Conservation (phyloP, 92 coral and sea anemone species). For the Micromussa lordhowensis region DNA sequence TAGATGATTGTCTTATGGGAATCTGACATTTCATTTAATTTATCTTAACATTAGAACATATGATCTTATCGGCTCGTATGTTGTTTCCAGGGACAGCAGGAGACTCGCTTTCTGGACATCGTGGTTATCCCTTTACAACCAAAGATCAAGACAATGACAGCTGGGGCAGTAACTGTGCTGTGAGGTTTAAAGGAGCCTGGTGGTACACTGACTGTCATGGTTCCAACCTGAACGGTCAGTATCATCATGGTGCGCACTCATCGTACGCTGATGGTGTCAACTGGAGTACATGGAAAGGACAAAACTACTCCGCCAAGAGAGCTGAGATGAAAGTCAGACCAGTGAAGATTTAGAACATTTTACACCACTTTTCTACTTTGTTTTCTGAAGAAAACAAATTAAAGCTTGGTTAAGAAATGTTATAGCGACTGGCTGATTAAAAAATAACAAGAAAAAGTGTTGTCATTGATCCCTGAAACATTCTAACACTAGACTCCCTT, state of each 20-base stretch:
- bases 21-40: too few species aligned
- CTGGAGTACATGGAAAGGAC: slow-evolving; percentile 34
- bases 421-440: not conserved
- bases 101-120: slow-evolving; percentile 19
- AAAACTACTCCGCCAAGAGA: slow-evolving; percentile 40
- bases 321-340: slow-evolving; percentile 51
- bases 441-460: not conserved
- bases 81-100: slow-evolving; percentile 26
- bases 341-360: not conserved
- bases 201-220: slow-evolving; percentile 22
- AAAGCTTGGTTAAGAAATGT: not conserved
- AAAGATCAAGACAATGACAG: slow-evolving; percentile 48
- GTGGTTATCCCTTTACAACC: slow-evolving; percentile 31
- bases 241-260: slow-evolving; percentile 23
- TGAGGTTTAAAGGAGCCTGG: slow-evolving; percentile 29
- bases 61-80: not conserved
- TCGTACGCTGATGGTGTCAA: slow-evolving; percentile 33
- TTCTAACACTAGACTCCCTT: too few species aligned
- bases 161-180: slow-evolving; percentile 22
- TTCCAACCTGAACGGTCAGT: slow-evolving; percentile 41
- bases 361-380: not conserved
- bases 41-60: not conserved
- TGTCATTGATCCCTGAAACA: too few species aligned
- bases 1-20: too few species aligned
- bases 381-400: not conserved